These are phyloP conservation scores for Neolamprologus devosi DNA, from an alignment of 2,113 vertebrate species.

Conservation along the genomic window DNA sequence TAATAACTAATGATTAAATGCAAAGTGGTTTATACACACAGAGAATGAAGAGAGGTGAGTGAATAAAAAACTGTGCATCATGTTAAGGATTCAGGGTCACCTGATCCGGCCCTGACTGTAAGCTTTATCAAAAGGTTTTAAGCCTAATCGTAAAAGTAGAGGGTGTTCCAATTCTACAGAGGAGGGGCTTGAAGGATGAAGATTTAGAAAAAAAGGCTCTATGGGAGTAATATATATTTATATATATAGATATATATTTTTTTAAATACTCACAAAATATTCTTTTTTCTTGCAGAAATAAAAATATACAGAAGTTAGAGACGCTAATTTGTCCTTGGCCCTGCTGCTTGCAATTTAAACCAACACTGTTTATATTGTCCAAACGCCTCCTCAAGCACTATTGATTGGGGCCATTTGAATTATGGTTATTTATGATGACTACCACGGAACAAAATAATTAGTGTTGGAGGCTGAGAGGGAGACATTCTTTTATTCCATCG, in stretches of 20 bases:
- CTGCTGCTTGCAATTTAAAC: neutral
- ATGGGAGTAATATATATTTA: neutral
- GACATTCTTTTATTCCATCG: neutral
- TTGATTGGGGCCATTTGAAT: neutral
- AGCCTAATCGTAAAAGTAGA: neutral
- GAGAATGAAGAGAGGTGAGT: neutral
- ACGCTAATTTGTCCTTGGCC: neutral
- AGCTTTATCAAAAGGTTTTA: neutral
- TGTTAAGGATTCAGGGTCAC: neutral
- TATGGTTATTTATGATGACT: neutral
- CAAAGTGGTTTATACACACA: neutral
- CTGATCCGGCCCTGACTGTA: accelerated
- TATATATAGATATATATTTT: accelerated
- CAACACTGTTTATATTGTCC: neutral
- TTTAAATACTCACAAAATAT: neutral
- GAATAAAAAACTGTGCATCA: neutral
- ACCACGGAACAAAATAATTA: neutral
- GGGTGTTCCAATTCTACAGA: neutral
- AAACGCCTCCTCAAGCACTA: neutral
- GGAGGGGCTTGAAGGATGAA: neutral
- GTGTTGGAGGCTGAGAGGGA: neutral
- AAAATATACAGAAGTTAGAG: neutral
- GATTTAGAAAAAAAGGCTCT: accelerated
- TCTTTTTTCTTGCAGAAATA: neutral
- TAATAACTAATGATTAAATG: neutral